Percentiles rank a stretch among this genome's conserved stretches.
phyloP scores from a whole-genome alignment of 2,113 vertebrate species.

The Pipra filicauda region DNA sequence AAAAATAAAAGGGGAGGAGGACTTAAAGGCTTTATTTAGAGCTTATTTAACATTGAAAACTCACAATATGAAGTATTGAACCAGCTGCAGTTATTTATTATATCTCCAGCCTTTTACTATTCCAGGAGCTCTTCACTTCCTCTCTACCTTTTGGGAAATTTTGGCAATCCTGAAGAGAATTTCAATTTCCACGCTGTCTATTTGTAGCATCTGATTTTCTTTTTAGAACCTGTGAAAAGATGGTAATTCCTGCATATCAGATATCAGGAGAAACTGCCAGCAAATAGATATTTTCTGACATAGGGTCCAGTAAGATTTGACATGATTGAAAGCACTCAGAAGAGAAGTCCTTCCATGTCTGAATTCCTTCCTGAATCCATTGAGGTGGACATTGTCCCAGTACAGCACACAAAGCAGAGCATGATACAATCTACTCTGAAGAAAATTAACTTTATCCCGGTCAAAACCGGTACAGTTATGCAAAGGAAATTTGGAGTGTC shows the following conservation, averaged over 20 bases:
- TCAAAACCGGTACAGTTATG: not conserved
- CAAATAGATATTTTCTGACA: not conserved
- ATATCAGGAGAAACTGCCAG: not conserved
- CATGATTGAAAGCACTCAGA: not conserved
- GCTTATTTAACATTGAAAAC: not conserved
- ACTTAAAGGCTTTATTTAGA: conserved; percentile 16
- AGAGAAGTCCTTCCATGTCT: not conserved
- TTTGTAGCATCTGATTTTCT: not conserved
- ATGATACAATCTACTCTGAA: not conserved
- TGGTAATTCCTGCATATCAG: not conserved
- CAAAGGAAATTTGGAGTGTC: not conserved
- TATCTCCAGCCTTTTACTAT: not conserved
- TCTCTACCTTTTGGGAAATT: not conserved
- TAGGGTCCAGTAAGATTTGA: not conserved
- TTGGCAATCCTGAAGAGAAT: not conserved
- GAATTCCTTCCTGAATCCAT: not conserved
- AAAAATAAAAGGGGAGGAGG: not conserved
- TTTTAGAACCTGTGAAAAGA: not conserved
- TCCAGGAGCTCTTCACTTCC: not conserved
- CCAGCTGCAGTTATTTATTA: not conserved
- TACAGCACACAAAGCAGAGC: not conserved
- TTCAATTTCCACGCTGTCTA: not conserved
- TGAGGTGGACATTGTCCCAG: not conserved
- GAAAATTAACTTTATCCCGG: not conserved
- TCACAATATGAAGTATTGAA: not conserved